Conservation (phyloP, 2,113 vertebrate species). For the Trematocara unimaculatum region DNA sequence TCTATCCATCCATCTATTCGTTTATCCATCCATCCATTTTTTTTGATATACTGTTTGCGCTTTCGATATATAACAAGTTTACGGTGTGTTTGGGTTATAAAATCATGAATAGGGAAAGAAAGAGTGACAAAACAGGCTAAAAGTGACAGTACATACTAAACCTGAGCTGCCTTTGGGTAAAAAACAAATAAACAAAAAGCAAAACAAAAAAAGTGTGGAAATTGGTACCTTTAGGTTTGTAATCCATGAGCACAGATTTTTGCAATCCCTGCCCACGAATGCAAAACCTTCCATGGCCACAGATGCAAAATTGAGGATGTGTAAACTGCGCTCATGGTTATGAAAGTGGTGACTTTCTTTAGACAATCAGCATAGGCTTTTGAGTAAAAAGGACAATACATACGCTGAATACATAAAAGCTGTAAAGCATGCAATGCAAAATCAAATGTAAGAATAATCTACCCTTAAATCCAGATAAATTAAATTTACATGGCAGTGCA, state of each 20-base stretch:
- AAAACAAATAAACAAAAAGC: neutral
- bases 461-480: neutral
- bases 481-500: neutral
- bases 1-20: neutral
- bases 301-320: neutral
- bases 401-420: neutral
- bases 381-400: neutral
- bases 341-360: neutral
- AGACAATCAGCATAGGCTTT: neutral
- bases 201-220: neutral
- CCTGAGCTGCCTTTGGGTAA: neutral
- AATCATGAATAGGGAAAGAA: neutral
- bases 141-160: conserved; percentile 14
- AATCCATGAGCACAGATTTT: neutral
- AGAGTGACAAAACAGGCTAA: neutral
- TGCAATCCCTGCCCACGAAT: neutral
- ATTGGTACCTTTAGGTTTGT: neutral
- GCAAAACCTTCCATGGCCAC: neutral
- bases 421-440: neutral
- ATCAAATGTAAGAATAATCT: neutral
- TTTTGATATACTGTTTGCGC: neutral
- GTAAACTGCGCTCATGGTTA: neutral
- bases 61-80: neutral
- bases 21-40: neutral
- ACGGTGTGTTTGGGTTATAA: neutral